Base-by-base conservation (phyloP, 2,113 vertebrate genomes). In the Nothobranchius kuhntae region DNA sequence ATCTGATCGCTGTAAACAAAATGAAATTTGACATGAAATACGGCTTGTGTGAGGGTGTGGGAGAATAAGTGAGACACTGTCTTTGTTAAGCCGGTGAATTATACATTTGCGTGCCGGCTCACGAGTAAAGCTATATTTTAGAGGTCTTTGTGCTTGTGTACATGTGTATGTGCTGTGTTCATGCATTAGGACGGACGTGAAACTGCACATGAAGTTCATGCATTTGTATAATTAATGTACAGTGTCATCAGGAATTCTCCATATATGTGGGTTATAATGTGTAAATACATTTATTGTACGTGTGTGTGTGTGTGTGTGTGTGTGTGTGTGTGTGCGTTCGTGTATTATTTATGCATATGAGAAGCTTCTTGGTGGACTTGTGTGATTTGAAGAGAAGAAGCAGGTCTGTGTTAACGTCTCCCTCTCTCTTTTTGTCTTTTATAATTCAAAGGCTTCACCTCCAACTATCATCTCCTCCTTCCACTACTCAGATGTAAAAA, bases 141-240 rank as follows among this genome's bases (percentile, higher is more conserved):
- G 77, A 61, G 44, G 48, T 5, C 54, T 55, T 73, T 83, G 77
- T 77, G 67, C 24, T 4, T 35, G 30, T 21, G 17, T 35, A 38
- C 12, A n/a, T 15, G 15, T 65, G 40, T 48, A 13, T 51, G 68
- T 75, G 68, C 12, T 35, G 36, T 55, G 61, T 63, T 77, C 13
- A 17, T 53, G 62, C 17, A 58, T 17, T 60, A 77, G 80, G 65
- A 80, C 56, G 68, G 61, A 64, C 61, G 61, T 50, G 44, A 70
- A 81, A 62, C 64, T 81, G 63, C 63, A 81, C 59, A 53, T 52
- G 52, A 75, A 81, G 79, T 86, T 87, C 77, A 82, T 71, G 66
- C 65, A 81, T 83, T 79, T 91, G 76, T 86, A 89, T 90, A 90
- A 90, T 89, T 89, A 65, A 90, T 91, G 88, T 42, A 64, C 38